Evolutionary conservation across 2,797 vertebrate species (phyloP), one percentile per base, ranked within the genome.

Genomic region (Paramormyrops hopkinsi): DNA sequence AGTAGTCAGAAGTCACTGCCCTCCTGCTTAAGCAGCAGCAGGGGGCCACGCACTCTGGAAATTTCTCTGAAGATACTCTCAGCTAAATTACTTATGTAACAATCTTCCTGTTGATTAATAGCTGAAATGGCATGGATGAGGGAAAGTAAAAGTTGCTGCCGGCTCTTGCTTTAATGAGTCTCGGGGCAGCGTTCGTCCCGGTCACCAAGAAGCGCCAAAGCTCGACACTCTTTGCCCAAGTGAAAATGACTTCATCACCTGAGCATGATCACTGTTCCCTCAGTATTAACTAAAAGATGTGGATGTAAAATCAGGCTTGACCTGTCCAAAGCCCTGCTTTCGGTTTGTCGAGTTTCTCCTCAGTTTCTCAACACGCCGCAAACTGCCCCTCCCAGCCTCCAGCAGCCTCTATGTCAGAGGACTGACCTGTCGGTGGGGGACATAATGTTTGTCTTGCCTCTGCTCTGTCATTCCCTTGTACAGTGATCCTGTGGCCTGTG

Each of bases 11-110:
- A 93, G 92, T 93, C 91, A 92, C 90, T 91, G 93, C 93, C 93
- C 92, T 94, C 94, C 94, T 95, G 94, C 94, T 95, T 94, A 94
- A 95, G 94, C 85, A 91, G 93, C 92, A 94, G 93, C 95, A 94
- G 93, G 94, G 92, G 94, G 95, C 94, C 93, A 93, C 90, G 90
- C 92, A 92, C 92, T 89, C 91, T 88, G 91, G 94, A 92, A 93
- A 94, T 95, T 94, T 95, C 94, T 94, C 93, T 94, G 19, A 59
- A 90, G 86, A 83, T 86, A 82, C 89, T 90, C 56, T 88, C 86
- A 90, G 86, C 73, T 46, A 90, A 90, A 90, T 90, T 62, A 90
- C 89, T 88, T 83, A 41, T 83, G 53, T 83, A 90, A 88, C 73
- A 88, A 41, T 90, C 89, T 51, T 14, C 46, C 19, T 14, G 93